Base-by-base conservation (phyloP, 2,113 vertebrate species). In the Cryptotis parvus region DNA sequence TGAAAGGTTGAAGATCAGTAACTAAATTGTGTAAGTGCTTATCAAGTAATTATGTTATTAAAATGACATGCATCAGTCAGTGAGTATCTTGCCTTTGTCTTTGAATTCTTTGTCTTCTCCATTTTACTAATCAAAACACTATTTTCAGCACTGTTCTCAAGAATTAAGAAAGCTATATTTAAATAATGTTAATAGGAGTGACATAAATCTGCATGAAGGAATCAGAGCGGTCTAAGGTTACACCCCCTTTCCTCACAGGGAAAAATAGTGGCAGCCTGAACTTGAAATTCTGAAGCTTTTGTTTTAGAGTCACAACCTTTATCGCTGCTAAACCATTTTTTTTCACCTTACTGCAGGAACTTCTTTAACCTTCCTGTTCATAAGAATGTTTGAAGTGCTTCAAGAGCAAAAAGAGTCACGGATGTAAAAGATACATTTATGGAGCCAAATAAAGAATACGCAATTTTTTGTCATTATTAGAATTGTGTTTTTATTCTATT, bases 101-200 rank as follows among this genome's bases (percentile, higher is more conserved):
- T 52, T 83, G 89, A 95, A 94, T 96, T 97, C 82, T 9, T 0
- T 95, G 94, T 96, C 97, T 97, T 97, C 95, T 95, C 91, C 90
- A 93, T 96, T 97, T 96, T 96, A 92, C 94, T 96, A 97, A 95
- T 97, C 97, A 97, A 98, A 98, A 98, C 97, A 97, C 78, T 96
- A 96, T 97, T 95, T 97, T 96, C 96, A 96, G 96, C 96, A 94
- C 84, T 88, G 45, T 95, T 97, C 86, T 94, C 93, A 18, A 7
- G 86, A 94, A 89, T 68, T 95, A 94, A 96, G 94, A 97, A 96
- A 95, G 20, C 87, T 94, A 95, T 94, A 96, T 97, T 97, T 97
- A 97, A 95, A 94, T 96, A 96, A 96, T 89, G 70, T 70, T 97
- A 96, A 95, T 84, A 95, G 93, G 88, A 97, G 89, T 96, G 95